Evolutionary conservation across 2,113 vertebrate species (phyloP).

Genomic region (Lathamus discolor): DNA sequence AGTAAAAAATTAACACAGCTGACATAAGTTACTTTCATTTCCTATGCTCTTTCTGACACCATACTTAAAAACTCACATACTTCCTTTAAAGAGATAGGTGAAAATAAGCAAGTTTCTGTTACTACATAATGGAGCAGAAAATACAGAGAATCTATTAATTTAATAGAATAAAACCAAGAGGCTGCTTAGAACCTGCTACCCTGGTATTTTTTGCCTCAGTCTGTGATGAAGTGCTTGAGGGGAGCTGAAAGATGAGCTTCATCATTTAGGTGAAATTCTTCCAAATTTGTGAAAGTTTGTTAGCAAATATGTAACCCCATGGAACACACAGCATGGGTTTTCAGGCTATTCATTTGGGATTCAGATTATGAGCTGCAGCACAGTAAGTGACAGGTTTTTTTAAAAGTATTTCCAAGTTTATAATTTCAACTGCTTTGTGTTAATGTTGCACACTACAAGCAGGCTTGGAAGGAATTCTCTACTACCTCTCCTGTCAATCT

Average conservation of each 20-base stretch:
- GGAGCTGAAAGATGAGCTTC: neutral
- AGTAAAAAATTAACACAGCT: neutral
- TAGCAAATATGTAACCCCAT: neutral
- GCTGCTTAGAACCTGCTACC: neutral
- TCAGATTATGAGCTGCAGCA: neutral
- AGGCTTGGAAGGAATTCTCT: neutral
- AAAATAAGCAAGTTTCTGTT: neutral
- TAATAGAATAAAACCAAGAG: neutral
- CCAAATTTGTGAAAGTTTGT: neutral
- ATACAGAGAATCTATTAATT: neutral
- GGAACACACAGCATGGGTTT: neutral
- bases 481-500: neutral
- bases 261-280: neutral
- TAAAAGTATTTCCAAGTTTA: neutral
- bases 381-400: neutral
- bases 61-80: neutral
- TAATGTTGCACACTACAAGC: neutral
- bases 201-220: neutral
- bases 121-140: neutral
- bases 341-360: neutral
- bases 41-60: neutral
- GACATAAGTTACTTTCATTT: neutral
- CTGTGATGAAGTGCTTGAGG: neutral
- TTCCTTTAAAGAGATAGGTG: conserved; percentile 21
- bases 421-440: neutral